These are phyloP conservation scores for Raja brachyura DNA, from an alignment of 2,113 vertebrate genomes.

Conservation along the genomic window DNA sequence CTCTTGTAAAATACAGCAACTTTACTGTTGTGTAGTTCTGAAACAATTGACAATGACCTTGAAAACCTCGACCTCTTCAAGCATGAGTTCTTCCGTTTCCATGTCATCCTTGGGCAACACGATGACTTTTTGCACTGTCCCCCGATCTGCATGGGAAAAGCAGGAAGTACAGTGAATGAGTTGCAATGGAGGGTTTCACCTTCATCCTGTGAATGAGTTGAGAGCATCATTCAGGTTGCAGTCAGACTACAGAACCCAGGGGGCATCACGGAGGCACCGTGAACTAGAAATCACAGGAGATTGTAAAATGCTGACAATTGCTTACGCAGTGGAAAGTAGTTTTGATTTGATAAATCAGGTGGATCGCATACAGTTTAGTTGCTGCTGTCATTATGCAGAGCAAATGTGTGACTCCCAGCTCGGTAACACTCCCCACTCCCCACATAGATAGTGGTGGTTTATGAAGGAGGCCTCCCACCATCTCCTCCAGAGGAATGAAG, in stretches of 20 bases:
- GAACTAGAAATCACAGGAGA: neutral
- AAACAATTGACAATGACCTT: slow-evolving; percentile 60
- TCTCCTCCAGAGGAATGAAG: neutral
- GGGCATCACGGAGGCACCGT: neutral
- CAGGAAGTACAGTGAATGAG: neutral
- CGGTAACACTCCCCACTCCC: too few species aligned
- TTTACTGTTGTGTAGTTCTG: neutral
- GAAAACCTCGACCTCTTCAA: slow-evolving; percentile 95
- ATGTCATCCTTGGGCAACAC: slow-evolving; percentile 90
- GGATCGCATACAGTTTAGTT: neutral
- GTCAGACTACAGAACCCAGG: neutral
- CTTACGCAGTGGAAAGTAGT: neutral
- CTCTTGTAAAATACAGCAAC: neutral
- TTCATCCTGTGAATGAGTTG: neutral
- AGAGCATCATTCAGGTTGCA: neutral
- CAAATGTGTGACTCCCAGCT: neutral
- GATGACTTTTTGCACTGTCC: slow-evolving; percentile 94
- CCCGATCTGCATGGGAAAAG: slow-evolving; percentile 67
- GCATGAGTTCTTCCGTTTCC: slow-evolving; percentile 88
- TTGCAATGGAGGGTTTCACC: neutral
- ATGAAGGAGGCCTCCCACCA: neutral
- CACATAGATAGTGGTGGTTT: neutral
- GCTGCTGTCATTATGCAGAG: neutral
- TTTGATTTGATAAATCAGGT: neutral
- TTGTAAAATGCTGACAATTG: neutral